Percentiles rank a stretch among this genome's conserved stretches.
Conservation (phyloP, 2,113 vertebrate genomes). For the Stegostoma tigrinum region DNA sequence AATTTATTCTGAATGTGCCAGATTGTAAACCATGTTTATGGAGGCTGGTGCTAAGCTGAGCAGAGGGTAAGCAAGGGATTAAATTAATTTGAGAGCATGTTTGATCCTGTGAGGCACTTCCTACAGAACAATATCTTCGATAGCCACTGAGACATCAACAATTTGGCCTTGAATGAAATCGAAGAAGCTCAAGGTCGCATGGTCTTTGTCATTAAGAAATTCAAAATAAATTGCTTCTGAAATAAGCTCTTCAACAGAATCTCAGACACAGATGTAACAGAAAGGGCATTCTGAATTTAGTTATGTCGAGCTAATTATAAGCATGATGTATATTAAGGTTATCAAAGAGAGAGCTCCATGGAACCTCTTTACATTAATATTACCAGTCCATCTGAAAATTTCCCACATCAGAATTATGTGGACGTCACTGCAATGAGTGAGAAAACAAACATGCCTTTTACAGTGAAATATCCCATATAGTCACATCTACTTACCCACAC, state of each 20-base stretch:
- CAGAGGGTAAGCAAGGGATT: not conserved
- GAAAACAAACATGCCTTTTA: slow-evolving; percentile 1
- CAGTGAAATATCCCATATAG: not conserved
- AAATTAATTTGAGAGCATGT: not conserved
- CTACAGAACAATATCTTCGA: not conserved
- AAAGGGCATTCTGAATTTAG: not conserved
- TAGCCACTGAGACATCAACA: not conserved
- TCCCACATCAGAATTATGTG: not conserved
- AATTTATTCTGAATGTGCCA: not conserved
- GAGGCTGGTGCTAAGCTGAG: no score
- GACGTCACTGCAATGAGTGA: not conserved
- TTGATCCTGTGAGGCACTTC: not conserved
- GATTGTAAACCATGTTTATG: not conserved
- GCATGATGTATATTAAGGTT: not conserved
- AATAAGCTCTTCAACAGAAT: not conserved
- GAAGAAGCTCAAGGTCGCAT: not conserved
- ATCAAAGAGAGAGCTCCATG: not conserved
- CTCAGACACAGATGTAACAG: not conserved
- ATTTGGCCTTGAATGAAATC: not conserved
- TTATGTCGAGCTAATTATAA: not conserved
- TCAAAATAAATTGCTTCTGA: not conserved
- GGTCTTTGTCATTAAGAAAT: not conserved
- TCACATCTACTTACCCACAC: slow-evolving; percentile 1
- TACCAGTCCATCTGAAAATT: not conserved
- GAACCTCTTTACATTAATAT: not conserved